A percentile compares a stretch with the other conserved stretches of the same genome.
Conservation (phyloP, 2,888 invertebrate species). For the Minunthozetes semirufus region DNA sequence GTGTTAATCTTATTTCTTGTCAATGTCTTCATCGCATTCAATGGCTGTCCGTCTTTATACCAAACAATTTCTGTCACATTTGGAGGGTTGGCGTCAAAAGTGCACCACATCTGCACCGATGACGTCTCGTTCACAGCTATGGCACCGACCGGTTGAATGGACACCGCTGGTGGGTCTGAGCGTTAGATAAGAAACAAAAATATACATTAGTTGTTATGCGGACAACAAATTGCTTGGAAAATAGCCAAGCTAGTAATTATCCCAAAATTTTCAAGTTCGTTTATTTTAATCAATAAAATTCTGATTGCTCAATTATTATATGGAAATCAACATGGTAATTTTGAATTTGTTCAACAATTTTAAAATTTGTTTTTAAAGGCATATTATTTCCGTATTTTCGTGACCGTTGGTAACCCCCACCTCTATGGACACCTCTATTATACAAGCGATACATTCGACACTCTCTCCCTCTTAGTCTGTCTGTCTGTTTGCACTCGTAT, state of each 20-base stretch:
- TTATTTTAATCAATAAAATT: too few species aligned
- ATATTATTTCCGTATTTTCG: too few species aligned
- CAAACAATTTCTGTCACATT: conserved; percentile 67
- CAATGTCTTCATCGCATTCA: conserved; percentile 41
- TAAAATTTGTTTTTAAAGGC: too few species aligned
- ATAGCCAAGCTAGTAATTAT: background rate
- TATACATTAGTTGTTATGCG: background rate
- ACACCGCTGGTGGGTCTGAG: conserved; percentile 75
- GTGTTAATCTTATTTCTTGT: conserved; percentile 17
- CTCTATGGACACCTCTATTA: too few species aligned
- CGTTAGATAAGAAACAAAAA: background rate
- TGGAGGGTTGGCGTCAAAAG: conserved; percentile 78
- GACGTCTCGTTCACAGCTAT: conserved; percentile 70
- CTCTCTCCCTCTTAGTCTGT: background rate
- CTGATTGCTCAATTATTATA: too few species aligned
- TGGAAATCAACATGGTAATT: too few species aligned
- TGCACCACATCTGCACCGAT: conserved; percentile 67
- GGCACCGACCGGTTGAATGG: conserved; percentile 61
- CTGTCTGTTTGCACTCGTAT: background rate
- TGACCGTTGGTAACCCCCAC: too few species aligned
- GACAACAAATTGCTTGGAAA: background rate
- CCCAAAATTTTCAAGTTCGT: too few species aligned
- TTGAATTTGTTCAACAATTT: too few species aligned
- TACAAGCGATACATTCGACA: too few species aligned
- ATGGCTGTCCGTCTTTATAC: conserved; percentile 50